A percentile compares a stretch with the other conserved stretches of the same genome.
Conservation (phyloP, 2,113 vertebrate species). For the Cromileptes altivelis region DNA sequence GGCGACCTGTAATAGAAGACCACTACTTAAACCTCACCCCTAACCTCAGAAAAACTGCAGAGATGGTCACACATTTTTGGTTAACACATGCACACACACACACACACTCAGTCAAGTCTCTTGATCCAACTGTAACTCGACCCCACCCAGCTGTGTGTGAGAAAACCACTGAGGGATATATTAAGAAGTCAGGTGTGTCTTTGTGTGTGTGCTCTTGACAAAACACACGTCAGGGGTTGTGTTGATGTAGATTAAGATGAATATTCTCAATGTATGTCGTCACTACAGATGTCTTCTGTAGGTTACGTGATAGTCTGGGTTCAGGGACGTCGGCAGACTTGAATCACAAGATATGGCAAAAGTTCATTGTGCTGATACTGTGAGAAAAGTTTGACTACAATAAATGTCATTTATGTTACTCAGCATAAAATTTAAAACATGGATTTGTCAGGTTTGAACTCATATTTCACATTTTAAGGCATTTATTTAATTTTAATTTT, state of each 20-base stretch:
- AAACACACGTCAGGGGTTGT: constrained; percentile 39
- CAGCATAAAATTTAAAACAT: not conserved
- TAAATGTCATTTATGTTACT: not conserved
- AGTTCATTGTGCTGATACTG: not conserved
- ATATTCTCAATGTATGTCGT: constrained; percentile 31
- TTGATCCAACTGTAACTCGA: constrained; percentile 46
- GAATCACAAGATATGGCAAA: not conserved
- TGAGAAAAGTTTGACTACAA: not conserved
- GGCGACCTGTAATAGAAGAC: too few relatives aligned
- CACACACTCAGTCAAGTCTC: not conserved
- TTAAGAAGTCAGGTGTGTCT: constrained; percentile 52
- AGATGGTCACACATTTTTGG: constrained; percentile 24
- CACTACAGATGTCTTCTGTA: not conserved
- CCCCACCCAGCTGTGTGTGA: constrained; percentile 45
- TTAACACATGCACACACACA: constrained; percentile 3
- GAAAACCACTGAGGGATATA: constrained; percentile 39
- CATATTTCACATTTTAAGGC: not conserved
- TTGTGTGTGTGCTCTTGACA: constrained; percentile 18
- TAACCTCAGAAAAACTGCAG: not conserved
- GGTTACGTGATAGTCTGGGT: constrained; percentile 1
- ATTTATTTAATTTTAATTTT: too few relatives aligned
- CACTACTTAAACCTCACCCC: not conserved
- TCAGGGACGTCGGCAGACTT: constrained; percentile 18
- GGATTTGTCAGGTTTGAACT: not conserved
- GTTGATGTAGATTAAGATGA: constrained; percentile 57